A percentile compares a stretch with the other conserved stretches of the same genome.
These are phyloP conservation scores for Trinorchestia longiramus DNA, from an alignment of 1,140 invertebrate genomes.

Conservation along the genomic window DNA sequence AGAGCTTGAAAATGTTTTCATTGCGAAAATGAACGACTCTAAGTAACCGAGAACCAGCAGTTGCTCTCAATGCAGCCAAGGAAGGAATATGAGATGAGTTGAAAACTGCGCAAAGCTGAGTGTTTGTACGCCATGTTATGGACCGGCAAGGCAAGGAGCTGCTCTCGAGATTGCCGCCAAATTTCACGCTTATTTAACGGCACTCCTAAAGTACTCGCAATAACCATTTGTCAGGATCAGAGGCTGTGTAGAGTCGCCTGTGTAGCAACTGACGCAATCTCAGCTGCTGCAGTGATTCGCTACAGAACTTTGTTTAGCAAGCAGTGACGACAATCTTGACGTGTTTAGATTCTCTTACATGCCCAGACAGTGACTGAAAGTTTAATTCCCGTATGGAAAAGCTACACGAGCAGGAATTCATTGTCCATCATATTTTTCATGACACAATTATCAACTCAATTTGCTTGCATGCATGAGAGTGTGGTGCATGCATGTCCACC, in stretches of 20 bases:
- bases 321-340: neutral
- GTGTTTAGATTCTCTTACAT: neutral
- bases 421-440: neutral
- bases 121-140: slow-evolving; percentile 25
- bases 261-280: slow-evolving; percentile 16
- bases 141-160: slow-evolving; percentile 4
- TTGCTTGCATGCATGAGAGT: neutral
- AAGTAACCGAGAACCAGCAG: neutral
- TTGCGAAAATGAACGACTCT: neutral
- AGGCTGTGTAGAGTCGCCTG: neutral
- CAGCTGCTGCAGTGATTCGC: neutral
- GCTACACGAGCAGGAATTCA: neutral
- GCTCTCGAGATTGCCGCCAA: slow-evolving; percentile 41
- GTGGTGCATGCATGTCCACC: neutral
- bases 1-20: neutral
- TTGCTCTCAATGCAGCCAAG: neutral
- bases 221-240: slow-evolving; percentile 45
- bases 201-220: slow-evolving; percentile 38
- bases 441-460: neutral
- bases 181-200: slow-evolving; percentile 45
- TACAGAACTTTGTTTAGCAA: neutral
- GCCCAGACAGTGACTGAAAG: neutral
- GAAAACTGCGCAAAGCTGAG: neutral
- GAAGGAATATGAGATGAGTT: neutral
- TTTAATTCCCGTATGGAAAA: neutral